These are phyloP conservation scores for Monomorium pharaonis DNA, from an alignment of 1,140 invertebrate species.

Conservation along the genomic window DNA sequence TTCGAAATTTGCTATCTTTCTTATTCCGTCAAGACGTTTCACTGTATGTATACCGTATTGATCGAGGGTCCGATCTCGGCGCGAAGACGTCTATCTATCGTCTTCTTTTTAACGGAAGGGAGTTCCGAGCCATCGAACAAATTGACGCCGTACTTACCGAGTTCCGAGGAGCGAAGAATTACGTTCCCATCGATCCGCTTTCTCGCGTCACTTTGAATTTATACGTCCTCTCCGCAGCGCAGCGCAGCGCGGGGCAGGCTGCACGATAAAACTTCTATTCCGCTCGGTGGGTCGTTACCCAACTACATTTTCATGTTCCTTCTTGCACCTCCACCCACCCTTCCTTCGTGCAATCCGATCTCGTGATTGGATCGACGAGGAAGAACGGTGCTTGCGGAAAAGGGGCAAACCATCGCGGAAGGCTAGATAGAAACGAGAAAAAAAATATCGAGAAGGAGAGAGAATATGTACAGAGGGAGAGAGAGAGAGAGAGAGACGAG, in stretches of 20 bases:
- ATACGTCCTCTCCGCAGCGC: conserved; percentile 42
- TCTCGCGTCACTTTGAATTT: conserved; percentile 61
- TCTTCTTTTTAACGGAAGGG: conserved; percentile 60
- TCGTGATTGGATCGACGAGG: conserved; percentile 52
- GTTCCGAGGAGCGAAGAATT: conserved; percentile 59
- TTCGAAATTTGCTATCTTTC: not conserved
- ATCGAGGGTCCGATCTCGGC: conserved; percentile 46
- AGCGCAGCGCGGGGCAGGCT: conserved; percentile 1
- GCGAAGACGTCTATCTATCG: conserved; percentile 55
- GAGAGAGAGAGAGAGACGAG: not conserved
- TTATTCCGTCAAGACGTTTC: conserved; percentile 35
- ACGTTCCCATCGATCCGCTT: conserved; percentile 61
- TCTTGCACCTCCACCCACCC: not conserved
- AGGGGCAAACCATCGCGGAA: not conserved
- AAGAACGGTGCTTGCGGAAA: conserved; percentile 46
- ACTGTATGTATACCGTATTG: conserved; percentile 36
- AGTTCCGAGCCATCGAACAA: conserved; percentile 58
- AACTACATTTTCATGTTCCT: conserved; percentile 49
- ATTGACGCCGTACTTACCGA: conserved; percentile 58
- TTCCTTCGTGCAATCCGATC: conserved; percentile 59
- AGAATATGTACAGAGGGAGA: not conserved
- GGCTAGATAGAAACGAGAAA: not conserved
- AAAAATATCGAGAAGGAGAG: conserved; percentile 4
- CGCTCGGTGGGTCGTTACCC: conserved; percentile 59
- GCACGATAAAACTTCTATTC: conserved; percentile 64